These are phyloP conservation scores for Cryptus armator DNA, from an alignment of 2,888 invertebrate species.

Conservation along the genomic window DNA sequence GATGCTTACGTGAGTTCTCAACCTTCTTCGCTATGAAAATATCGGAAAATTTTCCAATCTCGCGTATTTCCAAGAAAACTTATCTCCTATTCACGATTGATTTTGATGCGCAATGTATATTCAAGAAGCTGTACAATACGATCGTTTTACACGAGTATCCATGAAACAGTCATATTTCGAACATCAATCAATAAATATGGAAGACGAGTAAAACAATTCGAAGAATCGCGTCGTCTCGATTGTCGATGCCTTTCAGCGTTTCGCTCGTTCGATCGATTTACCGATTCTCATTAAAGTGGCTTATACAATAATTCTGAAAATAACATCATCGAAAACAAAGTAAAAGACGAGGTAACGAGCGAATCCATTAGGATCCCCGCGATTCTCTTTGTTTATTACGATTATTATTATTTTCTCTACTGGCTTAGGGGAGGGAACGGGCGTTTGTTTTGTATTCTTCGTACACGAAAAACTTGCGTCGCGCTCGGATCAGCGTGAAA, in stretches of 20 bases:
- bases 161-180: background rate
- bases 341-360: background rate
- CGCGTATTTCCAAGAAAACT: too few species aligned
- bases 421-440: too few species aligned
- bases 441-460: too few species aligned
- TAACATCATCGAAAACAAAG: background rate
- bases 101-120: background rate
- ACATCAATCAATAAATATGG: background rate
- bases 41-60: too few species aligned
- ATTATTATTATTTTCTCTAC: background rate
- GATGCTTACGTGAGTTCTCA: constrained; percentile 34
- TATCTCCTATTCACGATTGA: too few species aligned
- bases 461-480: background rate
- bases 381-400: background rate
- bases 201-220: background rate
- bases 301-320: background rate
- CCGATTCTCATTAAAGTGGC: background rate
- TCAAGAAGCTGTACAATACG: background rate
- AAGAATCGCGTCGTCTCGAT: background rate
- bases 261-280: background rate
- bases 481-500: constrained; percentile 47
- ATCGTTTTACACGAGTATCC: background rate
- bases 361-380: background rate
- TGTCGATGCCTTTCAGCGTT: background rate
- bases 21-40: background rate